phyloP scores from a whole-genome alignment of 1,140 invertebrate species.

The Camponotus floridanus region DNA sequence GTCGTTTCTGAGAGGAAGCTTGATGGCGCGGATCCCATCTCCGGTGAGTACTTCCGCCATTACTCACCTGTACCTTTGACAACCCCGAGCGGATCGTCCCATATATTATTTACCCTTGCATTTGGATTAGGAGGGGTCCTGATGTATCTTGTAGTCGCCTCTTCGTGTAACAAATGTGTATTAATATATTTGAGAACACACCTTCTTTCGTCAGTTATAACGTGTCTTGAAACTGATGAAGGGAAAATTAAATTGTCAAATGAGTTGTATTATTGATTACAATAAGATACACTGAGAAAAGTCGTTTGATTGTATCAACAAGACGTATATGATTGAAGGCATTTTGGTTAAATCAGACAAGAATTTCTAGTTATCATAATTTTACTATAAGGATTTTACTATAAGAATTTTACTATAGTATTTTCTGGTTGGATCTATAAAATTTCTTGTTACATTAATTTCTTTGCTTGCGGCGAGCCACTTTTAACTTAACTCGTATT shows the following conservation, averaged over 20 bases:
- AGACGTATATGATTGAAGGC: too few species aligned
- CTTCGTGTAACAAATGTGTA: constrained; percentile 19
- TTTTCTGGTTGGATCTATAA: too few species aligned
- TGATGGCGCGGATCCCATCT: constrained; percentile 80
- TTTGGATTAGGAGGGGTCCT: constrained; percentile 23
- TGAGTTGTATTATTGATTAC: background rate
- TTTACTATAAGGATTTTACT: too few species aligned
- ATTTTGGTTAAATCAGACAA: too few species aligned
- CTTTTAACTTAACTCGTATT: too few species aligned
- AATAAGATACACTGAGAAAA: too few species aligned
- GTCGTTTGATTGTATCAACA: too few species aligned
- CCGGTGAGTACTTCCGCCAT: constrained; percentile 79
- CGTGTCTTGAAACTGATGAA: background rate
- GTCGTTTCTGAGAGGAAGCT: constrained; percentile 78
- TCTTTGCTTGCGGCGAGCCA: too few species aligned
- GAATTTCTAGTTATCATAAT: too few species aligned
- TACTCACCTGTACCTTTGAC: constrained; percentile 73
- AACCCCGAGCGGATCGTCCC: constrained; percentile 55
- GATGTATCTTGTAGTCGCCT: background rate
- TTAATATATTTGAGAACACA: constrained; percentile 21
- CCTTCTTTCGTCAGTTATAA: background rate
- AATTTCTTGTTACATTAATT: too few species aligned
- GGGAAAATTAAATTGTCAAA: background rate
- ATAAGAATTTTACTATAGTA: too few species aligned
- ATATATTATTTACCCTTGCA: constrained; percentile 72